Conservation (phyloP, 1,140 invertebrate genomes). For the Whitmania pigra region DNA sequence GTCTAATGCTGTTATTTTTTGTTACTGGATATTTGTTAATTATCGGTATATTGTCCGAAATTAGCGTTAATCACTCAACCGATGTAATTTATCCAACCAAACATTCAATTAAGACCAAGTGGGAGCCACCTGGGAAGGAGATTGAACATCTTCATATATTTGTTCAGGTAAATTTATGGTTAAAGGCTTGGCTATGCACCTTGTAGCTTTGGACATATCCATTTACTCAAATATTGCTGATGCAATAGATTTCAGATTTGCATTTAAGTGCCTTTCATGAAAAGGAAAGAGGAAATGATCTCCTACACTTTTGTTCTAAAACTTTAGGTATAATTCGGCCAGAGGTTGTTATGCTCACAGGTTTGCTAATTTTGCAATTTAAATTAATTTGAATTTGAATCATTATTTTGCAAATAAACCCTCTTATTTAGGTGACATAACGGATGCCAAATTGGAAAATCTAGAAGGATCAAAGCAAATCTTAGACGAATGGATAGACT, state of each 20-base stretch:
- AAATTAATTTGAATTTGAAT: constrained; percentile 17
- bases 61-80: too few relatives aligned
- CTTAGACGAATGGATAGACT: constrained; percentile 69
- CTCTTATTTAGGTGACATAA: constrained; percentile 61
- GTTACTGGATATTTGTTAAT: too few relatives aligned
- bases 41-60: too few relatives aligned
- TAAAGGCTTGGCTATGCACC: too few relatives aligned
- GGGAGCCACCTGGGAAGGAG: too few relatives aligned
- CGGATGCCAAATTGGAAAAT: constrained; percentile 69
- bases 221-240: neutral
- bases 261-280: constrained; percentile 77
- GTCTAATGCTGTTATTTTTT: too few relatives aligned
- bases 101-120: too few relatives aligned
- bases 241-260: constrained; percentile 49
- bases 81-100: too few relatives aligned
- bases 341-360: constrained; percentile 60
- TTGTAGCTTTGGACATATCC: neutral
- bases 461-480: constrained; percentile 68
- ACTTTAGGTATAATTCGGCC: constrained; percentile 65
- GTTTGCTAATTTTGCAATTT: constrained; percentile 26
- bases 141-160: too few relatives aligned
- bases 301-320: constrained; percentile 64
- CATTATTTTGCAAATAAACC: neutral
- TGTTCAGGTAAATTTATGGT: too few relatives aligned
- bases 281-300: constrained; percentile 56